phyloP scores from a whole-genome alignment of 2,888 invertebrate genomes.

The Amphipoea oculea region DNA sequence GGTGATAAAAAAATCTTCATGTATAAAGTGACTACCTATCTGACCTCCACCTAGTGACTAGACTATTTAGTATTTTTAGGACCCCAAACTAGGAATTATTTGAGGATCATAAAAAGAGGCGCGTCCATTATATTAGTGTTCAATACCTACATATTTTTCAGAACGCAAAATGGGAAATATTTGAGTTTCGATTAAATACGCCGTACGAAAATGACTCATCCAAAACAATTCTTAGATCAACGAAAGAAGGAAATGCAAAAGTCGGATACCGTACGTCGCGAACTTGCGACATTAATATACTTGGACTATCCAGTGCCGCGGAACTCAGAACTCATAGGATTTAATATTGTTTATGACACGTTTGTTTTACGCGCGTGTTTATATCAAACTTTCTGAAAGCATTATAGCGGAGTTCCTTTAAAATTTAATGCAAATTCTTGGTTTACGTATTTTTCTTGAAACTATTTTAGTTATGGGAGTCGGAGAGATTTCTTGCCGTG shows the following conservation, averaged over 20 bases:
- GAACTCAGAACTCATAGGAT: conserved; percentile 75
- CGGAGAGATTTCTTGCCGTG: not conserved
- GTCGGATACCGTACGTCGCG: conserved; percentile 79
- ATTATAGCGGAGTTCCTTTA: conserved; percentile 67
- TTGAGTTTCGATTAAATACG: no score
- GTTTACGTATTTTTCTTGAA: conserved; percentile 53
- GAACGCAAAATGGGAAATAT: no score
- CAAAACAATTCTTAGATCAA: conserved; percentile 59
- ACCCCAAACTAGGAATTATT: no score
- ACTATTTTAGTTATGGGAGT: conserved; percentile 43
- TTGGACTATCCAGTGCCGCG: conserved; percentile 66
- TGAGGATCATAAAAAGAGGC: no score
- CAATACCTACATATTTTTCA: no score
- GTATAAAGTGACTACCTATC: no score
- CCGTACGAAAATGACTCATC: conserved; percentile 27
- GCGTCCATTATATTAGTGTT: no score
- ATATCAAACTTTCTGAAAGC: conserved; percentile 76
- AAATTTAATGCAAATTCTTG: conserved; percentile 61
- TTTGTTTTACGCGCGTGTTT: conserved; percentile 85
- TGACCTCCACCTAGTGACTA: no score
- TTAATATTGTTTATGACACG: conserved; percentile 89
- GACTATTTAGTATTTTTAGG: no score
- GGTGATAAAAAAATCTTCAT: no score
- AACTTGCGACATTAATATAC: conserved; percentile 84
- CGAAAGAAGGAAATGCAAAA: conserved; percentile 78